These are phyloP conservation scores for Onychomys leucogaster DNA, from an alignment of 2,797 vertebrate genomes.

Conservation along the genomic window DNA sequence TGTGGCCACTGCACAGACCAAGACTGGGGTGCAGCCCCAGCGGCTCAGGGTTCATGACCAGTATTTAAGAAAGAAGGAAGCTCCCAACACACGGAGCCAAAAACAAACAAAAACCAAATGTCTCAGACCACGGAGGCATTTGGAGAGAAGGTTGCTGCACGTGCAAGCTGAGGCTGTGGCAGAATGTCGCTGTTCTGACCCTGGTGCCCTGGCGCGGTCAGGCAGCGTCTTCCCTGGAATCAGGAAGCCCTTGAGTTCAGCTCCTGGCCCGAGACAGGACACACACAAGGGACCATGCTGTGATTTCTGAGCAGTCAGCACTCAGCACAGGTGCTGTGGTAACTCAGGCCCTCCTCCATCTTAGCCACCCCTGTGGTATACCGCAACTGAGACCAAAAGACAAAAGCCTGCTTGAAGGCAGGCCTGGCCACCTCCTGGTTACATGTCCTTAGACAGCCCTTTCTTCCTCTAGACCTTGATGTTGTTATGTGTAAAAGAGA, in stretches of 20 bases:
- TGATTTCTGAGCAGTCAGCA: not conserved
- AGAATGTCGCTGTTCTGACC: not conserved
- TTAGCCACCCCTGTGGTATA: not conserved
- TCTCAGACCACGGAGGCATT: not conserved
- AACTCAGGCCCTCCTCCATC: not conserved
- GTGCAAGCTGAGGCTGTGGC: not conserved
- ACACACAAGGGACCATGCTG: not conserved
- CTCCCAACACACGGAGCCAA: not conserved
- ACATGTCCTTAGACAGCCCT: not conserved
- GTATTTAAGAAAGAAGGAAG: not conserved
- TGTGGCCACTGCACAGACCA: not conserved
- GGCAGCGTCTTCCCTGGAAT: not conserved
- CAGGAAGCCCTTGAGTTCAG: not conserved
- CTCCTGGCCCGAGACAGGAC: not conserved
- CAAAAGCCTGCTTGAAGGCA: not conserved
- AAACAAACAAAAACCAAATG: not conserved
- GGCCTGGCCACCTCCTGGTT: not conserved
- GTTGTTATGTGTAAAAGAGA: not conserved
- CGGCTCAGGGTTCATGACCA: not conserved
- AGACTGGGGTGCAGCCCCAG: fast-evolving
- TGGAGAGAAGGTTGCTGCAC: not conserved
- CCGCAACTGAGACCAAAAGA: not conserved
- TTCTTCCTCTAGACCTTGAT: not conserved
- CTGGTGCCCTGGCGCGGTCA: not conserved
- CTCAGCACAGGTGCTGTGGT: not conserved